Evolutionary conservation across 2,888 invertebrate species (phyloP), one percentile per base, ranked within the genome.

Genomic region (Autographa gamma): DNA sequence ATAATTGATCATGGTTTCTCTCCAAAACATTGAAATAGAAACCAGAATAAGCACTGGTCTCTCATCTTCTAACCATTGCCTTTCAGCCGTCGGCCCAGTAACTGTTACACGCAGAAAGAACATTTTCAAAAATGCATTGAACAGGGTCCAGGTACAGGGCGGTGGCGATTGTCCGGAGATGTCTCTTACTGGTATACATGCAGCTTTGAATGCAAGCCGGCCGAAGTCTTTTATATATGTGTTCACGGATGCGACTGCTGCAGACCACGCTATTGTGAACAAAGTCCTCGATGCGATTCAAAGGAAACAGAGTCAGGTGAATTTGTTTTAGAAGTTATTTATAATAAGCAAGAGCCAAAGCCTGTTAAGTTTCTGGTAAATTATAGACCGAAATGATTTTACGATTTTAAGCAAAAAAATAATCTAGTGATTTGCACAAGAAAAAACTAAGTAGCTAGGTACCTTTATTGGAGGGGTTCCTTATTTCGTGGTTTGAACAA

Each of bases 81-180:
- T 63, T 18, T 32, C 80, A 80, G 80, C 52, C 1, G 77, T 80
- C 18, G 77, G 77, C 18, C 97, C 97, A 66, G 96, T 96, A 2
- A 96, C 96, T 13, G 96, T 97, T 0, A 97, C 97, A 0, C 93
- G 93, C n/a, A 95, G 97, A 82, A 96, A 96, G n/a, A 89, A 93
- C n/a, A 92, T 95, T 14, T 96, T 97, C 86, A 95, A 96, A 77
- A 83, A 93, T 16, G 96, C 96, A 9, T 86, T 97, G 38, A 93
- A 96, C 68, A 91, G 94, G 56, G 93, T 97, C 5, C 91, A 92
- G 32, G 96, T 97, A 3, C 95, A 96, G 76, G 97, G 97, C 0
- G 97, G 98, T 0, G 97, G 97, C 0, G 97, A 97, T 87, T 98
- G 98, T 85, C 97, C 97, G 0, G 98, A 98, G 91, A 97, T 96